Conservation (phyloP, 2,113 vertebrate genomes). For the Mesitornis unicolor region DNA sequence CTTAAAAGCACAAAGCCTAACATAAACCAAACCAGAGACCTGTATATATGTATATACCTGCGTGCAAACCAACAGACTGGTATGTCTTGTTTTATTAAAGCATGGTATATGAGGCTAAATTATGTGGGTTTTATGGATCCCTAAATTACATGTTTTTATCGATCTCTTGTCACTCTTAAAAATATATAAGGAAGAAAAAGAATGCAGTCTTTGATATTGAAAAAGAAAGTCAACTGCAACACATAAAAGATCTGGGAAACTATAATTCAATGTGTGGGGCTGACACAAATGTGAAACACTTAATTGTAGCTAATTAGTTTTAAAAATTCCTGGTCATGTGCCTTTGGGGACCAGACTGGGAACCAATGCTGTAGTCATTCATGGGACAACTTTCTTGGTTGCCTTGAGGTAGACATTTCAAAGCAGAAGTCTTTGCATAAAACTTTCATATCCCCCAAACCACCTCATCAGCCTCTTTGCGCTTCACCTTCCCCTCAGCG, state of each 20-base stretch:
- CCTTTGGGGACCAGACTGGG: neutral
- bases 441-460: neutral
- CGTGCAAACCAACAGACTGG: neutral
- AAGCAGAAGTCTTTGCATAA: neutral
- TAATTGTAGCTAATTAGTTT: neutral
- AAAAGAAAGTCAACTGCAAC: constrained; percentile 18
- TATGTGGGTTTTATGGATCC: constrained; percentile 14
- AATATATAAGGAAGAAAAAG: neutral
- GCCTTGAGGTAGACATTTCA: neutral
- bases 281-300: neutral
- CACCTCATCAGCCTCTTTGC: neutral
- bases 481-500: accelerated
- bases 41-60: neutral
- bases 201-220: neutral
- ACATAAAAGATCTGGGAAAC: neutral
- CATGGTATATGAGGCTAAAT: constrained; percentile 5
- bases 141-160: constrained; percentile 44
- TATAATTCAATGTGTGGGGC: neutral
- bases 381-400: neutral
- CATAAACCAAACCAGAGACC: neutral
- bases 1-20: neutral
- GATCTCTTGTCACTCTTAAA: constrained; percentile 42
- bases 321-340: neutral
- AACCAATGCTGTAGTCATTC: neutral
- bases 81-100: constrained; percentile 23